Evolutionary conservation across 1,140 invertebrate genomes (phyloP).

Genomic region (Drosophila arizonae): DNA sequence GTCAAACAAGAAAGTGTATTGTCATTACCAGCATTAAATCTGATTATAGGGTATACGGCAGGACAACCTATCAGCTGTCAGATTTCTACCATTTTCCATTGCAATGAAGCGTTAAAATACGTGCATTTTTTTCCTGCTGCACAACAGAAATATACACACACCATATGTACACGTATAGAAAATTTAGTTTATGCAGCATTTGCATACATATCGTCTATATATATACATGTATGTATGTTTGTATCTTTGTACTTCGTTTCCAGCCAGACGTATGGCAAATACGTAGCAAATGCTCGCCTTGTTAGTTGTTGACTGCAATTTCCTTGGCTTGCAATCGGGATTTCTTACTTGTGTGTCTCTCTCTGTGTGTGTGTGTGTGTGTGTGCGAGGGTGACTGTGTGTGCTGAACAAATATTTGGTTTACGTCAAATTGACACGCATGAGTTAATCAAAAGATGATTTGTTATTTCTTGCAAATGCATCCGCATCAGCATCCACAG

Average conservation of each 20-base stretch:
- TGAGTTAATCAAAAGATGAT: constrained; percentile 82
- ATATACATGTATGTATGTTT: constrained; percentile 21
- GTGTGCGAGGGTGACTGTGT: constrained; percentile 32
- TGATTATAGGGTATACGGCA: constrained; percentile 10
- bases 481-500: constrained; percentile 51
- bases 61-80: neutral
- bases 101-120: constrained; percentile 80
- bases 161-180: constrained; percentile 39
- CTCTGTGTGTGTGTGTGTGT: constrained; percentile 16
- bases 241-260: constrained; percentile 44
- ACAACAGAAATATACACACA: constrained; percentile 25
- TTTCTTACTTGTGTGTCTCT: constrained; percentile 49
- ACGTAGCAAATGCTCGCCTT: constrained; percentile 60
- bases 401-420: constrained; percentile 76
- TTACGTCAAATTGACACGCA: constrained; percentile 80
- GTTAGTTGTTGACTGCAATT: constrained; percentile 81
- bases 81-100: constrained; percentile 60
- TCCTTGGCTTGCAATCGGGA: constrained; percentile 62
- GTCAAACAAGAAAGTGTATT: too few relatives aligned
- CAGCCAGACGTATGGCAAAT: constrained; percentile 70
- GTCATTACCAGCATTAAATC: too few relatives aligned
- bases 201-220: constrained; percentile 67
- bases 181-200: constrained; percentile 81
- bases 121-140: constrained; percentile 46
- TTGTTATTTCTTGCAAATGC: constrained; percentile 79